A percentile compares a stretch with the other conserved stretches of the same genome.
phyloP scores from a whole-genome alignment of 2,888 invertebrate species.

The Drosophila vallismaia region DNA sequence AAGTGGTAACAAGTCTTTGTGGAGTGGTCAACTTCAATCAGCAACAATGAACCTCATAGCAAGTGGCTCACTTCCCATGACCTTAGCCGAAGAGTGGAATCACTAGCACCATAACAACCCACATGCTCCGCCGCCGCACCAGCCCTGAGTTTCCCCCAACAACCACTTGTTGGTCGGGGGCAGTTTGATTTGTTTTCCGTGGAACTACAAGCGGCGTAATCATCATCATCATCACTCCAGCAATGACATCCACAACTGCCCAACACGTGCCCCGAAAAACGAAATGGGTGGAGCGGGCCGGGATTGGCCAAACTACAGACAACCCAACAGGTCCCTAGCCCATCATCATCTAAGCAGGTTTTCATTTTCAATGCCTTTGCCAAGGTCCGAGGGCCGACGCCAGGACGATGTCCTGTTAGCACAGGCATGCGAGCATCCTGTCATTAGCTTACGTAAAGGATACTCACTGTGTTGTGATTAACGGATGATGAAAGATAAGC shows the following conservation, averaged over 20 bases:
- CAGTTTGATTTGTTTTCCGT: slow-evolving; percentile 68
- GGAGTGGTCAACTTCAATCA: slow-evolving; percentile 44
- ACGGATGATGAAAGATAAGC: slow-evolving; percentile 24
- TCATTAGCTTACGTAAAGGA: slow-evolving; percentile 28
- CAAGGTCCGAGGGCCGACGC: slow-evolving; percentile 50
- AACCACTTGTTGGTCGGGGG: slow-evolving; percentile 55
- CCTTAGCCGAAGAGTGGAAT: slow-evolving; percentile 69
- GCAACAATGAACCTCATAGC: slow-evolving; percentile 49
- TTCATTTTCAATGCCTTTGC: slow-evolving; percentile 62
- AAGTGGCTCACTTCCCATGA: slow-evolving; percentile 79
- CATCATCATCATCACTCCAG: slow-evolving; percentile 29
- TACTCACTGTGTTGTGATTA: slow-evolving; percentile 4
- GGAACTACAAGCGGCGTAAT: slow-evolving; percentile 62
- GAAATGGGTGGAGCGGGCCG: neutral
- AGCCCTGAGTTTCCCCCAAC: slow-evolving; percentile 30
- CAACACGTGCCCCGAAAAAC: slow-evolving; percentile 41
- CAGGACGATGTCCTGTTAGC: slow-evolving; percentile 35
- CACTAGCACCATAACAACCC: slow-evolving; percentile 58
- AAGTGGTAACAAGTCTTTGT: neutral
- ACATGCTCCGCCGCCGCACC: slow-evolving; percentile 7
- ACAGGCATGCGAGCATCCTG: slow-evolving; percentile 23
- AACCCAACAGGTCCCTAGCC: slow-evolving; percentile 41
- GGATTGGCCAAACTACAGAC: slow-evolving; percentile 23
- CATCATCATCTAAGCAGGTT: slow-evolving; percentile 21
- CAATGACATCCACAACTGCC: slow-evolving; percentile 27